phyloP scores from a whole-genome alignment of 2,797 vertebrate genomes.

The Sebastiscus albofasciatus region DNA sequence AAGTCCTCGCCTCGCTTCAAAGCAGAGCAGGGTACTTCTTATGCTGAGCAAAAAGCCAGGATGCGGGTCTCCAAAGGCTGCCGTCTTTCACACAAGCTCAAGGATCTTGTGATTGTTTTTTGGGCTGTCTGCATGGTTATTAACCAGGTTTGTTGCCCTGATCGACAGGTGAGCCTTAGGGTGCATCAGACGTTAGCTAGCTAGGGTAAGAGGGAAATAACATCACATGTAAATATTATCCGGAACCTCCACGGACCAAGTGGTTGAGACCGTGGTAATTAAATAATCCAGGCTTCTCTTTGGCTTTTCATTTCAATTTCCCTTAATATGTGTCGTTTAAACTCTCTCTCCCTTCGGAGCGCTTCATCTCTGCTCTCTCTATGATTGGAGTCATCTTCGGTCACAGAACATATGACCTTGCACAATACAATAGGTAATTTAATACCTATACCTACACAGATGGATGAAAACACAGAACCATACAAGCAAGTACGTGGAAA shows the following conservation, averaged over 20 bases:
- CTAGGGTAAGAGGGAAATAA: constrained; percentile 46
- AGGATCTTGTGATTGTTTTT: constrained; percentile 52
- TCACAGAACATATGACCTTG: constrained; percentile 45
- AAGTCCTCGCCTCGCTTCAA: constrained; percentile 51
- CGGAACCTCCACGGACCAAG: constrained; percentile 30
- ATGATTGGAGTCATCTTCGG: constrained; percentile 54
- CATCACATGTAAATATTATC: constrained; percentile 63
- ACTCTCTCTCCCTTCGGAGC: constrained; percentile 31
- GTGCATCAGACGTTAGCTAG: constrained; percentile 13
- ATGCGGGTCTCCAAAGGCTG: constrained; percentile 42
- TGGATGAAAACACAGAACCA: constrained; percentile 2
- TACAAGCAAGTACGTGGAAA: background rate
- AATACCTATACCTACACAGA: constrained; percentile 25
- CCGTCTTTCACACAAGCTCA: constrained; percentile 53
- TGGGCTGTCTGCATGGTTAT: constrained; percentile 37
- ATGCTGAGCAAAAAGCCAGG: constrained; percentile 46
- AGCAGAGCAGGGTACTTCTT: constrained; percentile 45
- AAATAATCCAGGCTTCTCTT: constrained; percentile 54
- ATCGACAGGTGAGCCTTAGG: constrained; percentile 48
- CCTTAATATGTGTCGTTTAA: constrained; percentile 49
- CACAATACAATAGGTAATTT: constrained; percentile 33
- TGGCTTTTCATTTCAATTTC: constrained; percentile 61
- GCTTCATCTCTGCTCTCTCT: constrained; percentile 31
- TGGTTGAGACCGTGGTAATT: constrained; percentile 49
- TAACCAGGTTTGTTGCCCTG: constrained; percentile 46